phyloP scores from a whole-genome alignment of 1,140 invertebrate genomes.

The Lordiphosa mommai region DNA sequence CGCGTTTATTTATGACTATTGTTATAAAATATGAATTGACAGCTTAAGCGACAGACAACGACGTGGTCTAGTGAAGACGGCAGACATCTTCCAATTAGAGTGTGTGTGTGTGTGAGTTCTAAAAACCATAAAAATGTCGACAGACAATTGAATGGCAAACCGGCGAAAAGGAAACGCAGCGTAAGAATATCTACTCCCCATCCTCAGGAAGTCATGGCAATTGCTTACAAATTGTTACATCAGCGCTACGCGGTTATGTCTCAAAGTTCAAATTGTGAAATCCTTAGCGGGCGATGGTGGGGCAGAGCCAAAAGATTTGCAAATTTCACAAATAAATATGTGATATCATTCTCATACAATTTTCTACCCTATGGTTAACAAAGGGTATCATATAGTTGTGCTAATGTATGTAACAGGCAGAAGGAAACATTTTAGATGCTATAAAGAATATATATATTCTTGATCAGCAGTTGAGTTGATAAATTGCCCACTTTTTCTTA shows the following conservation, averaged over 20 bases:
- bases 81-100: constrained; percentile 69
- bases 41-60: constrained; percentile 37
- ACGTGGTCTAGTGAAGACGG: constrained; percentile 34
- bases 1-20: constrained; percentile 77
- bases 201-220: constrained; percentile 35
- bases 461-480: no score
- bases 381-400: no score
- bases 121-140: constrained; percentile 73
- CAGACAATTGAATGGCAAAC: constrained; percentile 76
- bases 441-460: no score
- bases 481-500: no score
- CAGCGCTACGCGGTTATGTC: constrained; percentile 38
- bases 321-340: constrained; percentile 45
- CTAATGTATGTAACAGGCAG: no score
- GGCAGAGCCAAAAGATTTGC: constrained; percentile 30
- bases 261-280: background rate
- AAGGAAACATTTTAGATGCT: no score
- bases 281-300: no score
- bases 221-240: constrained; percentile 78
- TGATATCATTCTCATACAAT: background rate
- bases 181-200: constrained; percentile 14
- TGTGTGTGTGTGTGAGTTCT: constrained; percentile 24
- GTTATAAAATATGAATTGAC: constrained; percentile 78
- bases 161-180: constrained; percentile 51
- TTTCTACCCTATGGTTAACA: background rate